phyloP scores from a whole-genome alignment of 2,888 invertebrate genomes.

The Brachyptera putata region DNA sequence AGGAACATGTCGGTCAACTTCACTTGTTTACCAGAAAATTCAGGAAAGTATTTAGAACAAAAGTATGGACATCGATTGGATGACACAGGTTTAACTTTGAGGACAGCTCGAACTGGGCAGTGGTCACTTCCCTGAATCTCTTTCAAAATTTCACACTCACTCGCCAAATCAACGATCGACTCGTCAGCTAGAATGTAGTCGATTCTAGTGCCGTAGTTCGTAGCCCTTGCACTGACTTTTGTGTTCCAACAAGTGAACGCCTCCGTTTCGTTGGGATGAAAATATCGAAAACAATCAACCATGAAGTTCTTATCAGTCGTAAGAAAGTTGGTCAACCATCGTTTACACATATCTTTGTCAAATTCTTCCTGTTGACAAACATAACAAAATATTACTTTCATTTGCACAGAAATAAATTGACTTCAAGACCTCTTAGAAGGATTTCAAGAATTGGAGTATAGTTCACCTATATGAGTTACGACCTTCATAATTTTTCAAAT shows the following conservation, averaged over 20 bases:
- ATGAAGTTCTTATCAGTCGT: slow-evolving; percentile 39
- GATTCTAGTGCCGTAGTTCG: slow-evolving; percentile 49
- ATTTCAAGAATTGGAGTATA: no score
- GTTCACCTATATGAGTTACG: no score
- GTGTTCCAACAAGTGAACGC: slow-evolving; percentile 51
- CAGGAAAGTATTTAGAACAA: slow-evolving; percentile 47
- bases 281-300: slow-evolving; percentile 46
- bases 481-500: no score
- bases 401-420: no score
- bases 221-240: slow-evolving; percentile 44
- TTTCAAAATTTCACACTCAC: slow-evolving; percentile 39
- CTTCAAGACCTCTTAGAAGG: no score
- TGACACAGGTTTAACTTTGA: slow-evolving; percentile 38
- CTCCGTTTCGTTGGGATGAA: slow-evolving; percentile 43
- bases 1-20: slow-evolving; percentile 38
- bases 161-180: slow-evolving; percentile 36
- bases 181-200: slow-evolving; percentile 48
- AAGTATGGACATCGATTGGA: slow-evolving; percentile 41
- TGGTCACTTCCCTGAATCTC: slow-evolving; percentile 48
- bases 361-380: slow-evolving; percentile 13
- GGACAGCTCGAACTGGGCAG: slow-evolving; percentile 45
- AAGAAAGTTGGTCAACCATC: slow-evolving; percentile 44
- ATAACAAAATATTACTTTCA: no score
- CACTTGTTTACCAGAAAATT: slow-evolving; percentile 45
- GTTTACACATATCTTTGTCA: slow-evolving; percentile 37